Conservation (phyloP, 2,888 invertebrate genomes). For the Corbicula japonica region DNA sequence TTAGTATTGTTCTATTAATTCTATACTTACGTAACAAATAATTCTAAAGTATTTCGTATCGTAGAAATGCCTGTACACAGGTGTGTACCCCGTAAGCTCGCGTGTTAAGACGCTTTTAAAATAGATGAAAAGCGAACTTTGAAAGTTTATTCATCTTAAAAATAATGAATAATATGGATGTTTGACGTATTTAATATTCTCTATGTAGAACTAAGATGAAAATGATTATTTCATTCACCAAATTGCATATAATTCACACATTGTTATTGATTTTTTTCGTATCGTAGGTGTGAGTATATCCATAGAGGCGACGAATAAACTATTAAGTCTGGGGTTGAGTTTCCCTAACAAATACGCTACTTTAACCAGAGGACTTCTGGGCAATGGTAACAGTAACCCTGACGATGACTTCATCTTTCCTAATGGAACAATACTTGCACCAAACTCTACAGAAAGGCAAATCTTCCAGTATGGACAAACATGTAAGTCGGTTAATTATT, state of each 20-base stretch:
- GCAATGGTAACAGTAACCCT: conserved; percentile 60
- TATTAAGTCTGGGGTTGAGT: conserved; percentile 49
- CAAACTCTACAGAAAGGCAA: conserved; percentile 45
- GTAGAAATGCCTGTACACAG: no score
- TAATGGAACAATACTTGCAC: conserved; percentile 48
- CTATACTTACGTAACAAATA: no score
- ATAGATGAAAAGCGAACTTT: no score
- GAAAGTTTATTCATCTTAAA: no score
- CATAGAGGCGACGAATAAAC: conserved; percentile 7
- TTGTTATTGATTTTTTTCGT: background rate
- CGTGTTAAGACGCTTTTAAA: no score
- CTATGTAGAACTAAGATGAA: no score
- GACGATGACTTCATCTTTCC: conserved; percentile 62
- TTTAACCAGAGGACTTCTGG: conserved; percentile 59
- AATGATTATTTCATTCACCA: no score
- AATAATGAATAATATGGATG: no score
- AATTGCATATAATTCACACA: background rate
- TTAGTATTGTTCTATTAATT: no score
- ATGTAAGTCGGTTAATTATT: conserved; percentile 59
- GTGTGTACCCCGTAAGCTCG: no score
- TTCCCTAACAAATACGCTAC: conserved; percentile 31
- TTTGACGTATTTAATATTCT: no score
- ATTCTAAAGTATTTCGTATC: no score
- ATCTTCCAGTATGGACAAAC: conserved; percentile 54
- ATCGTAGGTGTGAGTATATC: conserved; percentile 2